Conservation (phyloP, 2,113 vertebrate genomes). For the Ursus arctos region DNA sequence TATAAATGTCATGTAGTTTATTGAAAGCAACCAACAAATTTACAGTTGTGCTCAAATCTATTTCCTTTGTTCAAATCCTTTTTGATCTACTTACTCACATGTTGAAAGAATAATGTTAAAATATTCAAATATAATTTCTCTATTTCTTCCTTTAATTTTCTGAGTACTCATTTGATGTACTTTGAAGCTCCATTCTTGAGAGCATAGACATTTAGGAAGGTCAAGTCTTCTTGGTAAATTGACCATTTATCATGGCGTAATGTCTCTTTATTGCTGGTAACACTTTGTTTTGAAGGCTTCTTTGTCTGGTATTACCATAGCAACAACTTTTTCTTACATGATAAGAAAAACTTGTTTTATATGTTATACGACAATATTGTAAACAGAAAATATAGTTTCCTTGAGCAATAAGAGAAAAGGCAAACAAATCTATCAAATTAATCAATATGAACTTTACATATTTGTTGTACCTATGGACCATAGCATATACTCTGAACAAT, state of each 20-base stretch:
- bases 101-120: not conserved
- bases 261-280: not conserved
- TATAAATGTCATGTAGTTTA: not conserved
- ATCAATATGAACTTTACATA: not conserved
- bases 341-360: not conserved
- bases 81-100: not conserved
- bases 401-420: not conserved
- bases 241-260: not conserved
- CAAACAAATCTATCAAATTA: not conserved
- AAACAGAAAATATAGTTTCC: not conserved
- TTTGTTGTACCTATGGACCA: not conserved
- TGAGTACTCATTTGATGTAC: not conserved
- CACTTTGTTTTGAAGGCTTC: not conserved
- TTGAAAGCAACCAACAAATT: not conserved
- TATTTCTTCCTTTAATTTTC: not conserved
- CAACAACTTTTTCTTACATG: not conserved
- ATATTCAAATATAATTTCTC: not conserved
- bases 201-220: not conserved
- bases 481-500: not conserved
- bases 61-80: not conserved
- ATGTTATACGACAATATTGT: not conserved
- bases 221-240: not conserved
- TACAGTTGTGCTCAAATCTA: not conserved
- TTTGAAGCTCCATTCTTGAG: not conserved
- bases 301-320: not conserved